Conservation (phyloP, 2,797 vertebrate species). For the Corythornis leucogaster region DNA sequence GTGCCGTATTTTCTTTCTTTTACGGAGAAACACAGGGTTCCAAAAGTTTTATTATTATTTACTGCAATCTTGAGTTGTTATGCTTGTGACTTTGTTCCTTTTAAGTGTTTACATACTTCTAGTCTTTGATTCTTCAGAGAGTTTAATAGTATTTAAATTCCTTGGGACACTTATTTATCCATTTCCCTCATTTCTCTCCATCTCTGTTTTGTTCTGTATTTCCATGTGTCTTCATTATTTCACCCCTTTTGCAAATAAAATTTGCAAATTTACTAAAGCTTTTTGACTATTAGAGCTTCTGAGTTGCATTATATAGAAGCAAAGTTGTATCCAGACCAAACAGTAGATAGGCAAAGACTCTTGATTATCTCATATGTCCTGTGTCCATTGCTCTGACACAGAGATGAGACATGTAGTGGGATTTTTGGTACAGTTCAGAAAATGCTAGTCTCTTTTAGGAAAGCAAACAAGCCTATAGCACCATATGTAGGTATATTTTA, state of each 20-base stretch:
- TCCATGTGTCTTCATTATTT: neutral
- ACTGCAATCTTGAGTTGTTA: neutral
- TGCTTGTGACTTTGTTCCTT: neutral
- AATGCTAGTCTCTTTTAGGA: neutral
- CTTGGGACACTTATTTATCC: neutral
- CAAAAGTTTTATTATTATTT: neutral
- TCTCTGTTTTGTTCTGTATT: neutral
- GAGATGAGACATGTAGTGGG: neutral
- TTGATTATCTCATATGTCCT: neutral
- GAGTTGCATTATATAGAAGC: neutral
- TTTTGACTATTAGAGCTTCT: neutral
- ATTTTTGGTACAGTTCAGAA: neutral
- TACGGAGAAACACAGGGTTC: neutral
- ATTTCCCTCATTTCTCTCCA: neutral
- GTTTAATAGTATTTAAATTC: neutral
- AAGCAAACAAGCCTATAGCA: neutral
- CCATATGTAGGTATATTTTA: accelerated
- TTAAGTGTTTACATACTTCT: neutral
- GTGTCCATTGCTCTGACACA: neutral
- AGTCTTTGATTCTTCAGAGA: neutral
- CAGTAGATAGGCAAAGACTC: neutral
- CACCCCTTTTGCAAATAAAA: neutral
- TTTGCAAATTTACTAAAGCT: neutral
- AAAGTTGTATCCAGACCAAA: neutral
- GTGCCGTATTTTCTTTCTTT: neutral